Evolutionary conservation across 92 coral and sea anemone species (phyloP).

Genomic region (Epizoanthus rinbou): DNA sequence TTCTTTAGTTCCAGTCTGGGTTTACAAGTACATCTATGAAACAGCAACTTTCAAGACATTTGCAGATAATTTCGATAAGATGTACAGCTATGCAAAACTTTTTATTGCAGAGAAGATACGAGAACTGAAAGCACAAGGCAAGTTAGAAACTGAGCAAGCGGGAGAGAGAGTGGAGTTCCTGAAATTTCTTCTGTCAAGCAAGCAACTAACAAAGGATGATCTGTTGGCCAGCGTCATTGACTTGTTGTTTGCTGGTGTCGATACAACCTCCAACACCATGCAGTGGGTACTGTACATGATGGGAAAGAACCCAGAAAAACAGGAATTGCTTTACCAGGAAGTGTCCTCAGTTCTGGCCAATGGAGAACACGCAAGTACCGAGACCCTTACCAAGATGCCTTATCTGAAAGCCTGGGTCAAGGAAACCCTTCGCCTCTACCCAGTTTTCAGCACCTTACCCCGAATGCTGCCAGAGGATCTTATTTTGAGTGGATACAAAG

Average conservation of each 20-base stretch:
- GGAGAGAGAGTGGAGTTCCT: slow-evolving; percentile 51
- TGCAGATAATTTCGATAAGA: slow-evolving; percentile 1
- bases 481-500: slow-evolving; percentile 47
- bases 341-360: slow-evolving; percentile 26
- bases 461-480: slow-evolving; percentile 48
- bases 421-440: slow-evolving; percentile 71
- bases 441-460: slow-evolving; percentile 33
- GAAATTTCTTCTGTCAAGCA: slow-evolving; percentile 57
- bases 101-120: slow-evolving; percentile 46
- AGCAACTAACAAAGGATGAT: slow-evolving; percentile 59
- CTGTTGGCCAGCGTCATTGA: too few species aligned
- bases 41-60: slow-evolving; percentile 54
- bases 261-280: slow-evolving; percentile 78
- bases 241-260: slow-evolving; percentile 29
- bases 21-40: slow-evolving; percentile 58
- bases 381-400: slow-evolving; percentile 33
- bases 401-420: slow-evolving; percentile 34
- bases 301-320: slow-evolving; percentile 63
- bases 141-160: neutral
- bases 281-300: slow-evolving; percentile 71
- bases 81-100: slow-evolving; percentile 65
- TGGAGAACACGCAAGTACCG: slow-evolving; percentile 32
- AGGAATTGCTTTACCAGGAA: too few species aligned
- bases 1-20: slow-evolving; percentile 44
- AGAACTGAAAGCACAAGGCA: slow-evolving; percentile 37